These are phyloP conservation scores for Spongilla lacustris DNA, from an alignment of 37 sponge, comb jelly and placozoan species.

Conservation along the genomic window DNA sequence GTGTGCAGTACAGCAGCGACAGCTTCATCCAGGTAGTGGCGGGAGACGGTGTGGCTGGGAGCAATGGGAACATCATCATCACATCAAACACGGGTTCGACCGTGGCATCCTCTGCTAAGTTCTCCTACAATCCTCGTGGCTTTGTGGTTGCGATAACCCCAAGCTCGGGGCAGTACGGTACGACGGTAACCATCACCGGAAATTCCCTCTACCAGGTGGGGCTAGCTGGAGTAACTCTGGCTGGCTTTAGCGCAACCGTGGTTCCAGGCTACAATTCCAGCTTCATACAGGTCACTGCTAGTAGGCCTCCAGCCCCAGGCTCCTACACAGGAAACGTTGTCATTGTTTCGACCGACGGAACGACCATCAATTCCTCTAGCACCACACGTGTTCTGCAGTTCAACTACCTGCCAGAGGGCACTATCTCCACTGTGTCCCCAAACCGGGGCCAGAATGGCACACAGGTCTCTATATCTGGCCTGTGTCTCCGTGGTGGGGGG, in stretches of 20 bases:
- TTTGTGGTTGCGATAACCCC: conserved; percentile 7
- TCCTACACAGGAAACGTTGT: conserved; percentile 37
- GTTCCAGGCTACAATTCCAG: background rate
- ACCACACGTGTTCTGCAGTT: conserved; percentile 14
- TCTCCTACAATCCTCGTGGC: conserved; percentile 41
- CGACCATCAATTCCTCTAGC: conserved; percentile 8
- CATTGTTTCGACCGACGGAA: conserved; percentile 32
- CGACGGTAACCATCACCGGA: conserved; percentile 55
- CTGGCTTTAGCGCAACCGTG: conserved; percentile 43
- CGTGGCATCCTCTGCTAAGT: conserved; percentile 17
- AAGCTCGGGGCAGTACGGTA: conserved; percentile 57
- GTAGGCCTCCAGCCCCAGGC: conserved; percentile 31
- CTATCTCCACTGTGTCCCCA: conserved; percentile 51
- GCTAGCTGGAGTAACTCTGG: conserved; percentile 33
- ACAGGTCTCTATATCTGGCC: conserved; percentile 44
- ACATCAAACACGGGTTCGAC: conserved; percentile 57
- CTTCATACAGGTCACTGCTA: conserved; percentile 27
- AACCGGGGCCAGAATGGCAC: conserved; percentile 70
- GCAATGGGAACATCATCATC: conserved; percentile 35
- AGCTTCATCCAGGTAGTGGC: conserved; percentile 56
- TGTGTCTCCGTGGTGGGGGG: conserved; percentile 66
- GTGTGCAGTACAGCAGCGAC: conserved; percentile 17
- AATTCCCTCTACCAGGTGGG: conserved; percentile 27
- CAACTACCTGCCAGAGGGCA: conserved; percentile 63
- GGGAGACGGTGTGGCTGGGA: conserved; percentile 7